Conservation (phyloP, 2,113 vertebrate species). For the Rattus norvegicus region GRCr8 NC_086033.1:100340501-100341000, state of each 20-base stretch:
- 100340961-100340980: slow-evolving; percentile 30
- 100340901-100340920: slow-evolving; percentile 17
- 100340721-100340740: neutral
- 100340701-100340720: neutral
- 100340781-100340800: neutral
- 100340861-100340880: neutral
- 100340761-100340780: slow-evolving; percentile 10
- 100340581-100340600: neutral
- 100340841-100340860: slow-evolving; percentile 5
- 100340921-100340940: slow-evolving; percentile 67
- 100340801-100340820: slow-evolving; percentile 10
- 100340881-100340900: neutral
- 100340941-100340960: too few relatives aligned
- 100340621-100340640: neutral
- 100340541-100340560: neutral
- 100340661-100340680: neutral
- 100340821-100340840: neutral
- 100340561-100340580: neutral
- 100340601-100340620: neutral
- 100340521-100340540: neutral
- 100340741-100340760: neutral
- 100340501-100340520: neutral
- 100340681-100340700: neutral
- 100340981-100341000: slow-evolving; percentile 74
- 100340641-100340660: neutral